A percentile compares a stretch with the other conserved stretches of the same genome.
phyloP scores from a whole-genome alignment of 2,113 vertebrate genomes.

The Melanerpes formicivorus region DNA sequence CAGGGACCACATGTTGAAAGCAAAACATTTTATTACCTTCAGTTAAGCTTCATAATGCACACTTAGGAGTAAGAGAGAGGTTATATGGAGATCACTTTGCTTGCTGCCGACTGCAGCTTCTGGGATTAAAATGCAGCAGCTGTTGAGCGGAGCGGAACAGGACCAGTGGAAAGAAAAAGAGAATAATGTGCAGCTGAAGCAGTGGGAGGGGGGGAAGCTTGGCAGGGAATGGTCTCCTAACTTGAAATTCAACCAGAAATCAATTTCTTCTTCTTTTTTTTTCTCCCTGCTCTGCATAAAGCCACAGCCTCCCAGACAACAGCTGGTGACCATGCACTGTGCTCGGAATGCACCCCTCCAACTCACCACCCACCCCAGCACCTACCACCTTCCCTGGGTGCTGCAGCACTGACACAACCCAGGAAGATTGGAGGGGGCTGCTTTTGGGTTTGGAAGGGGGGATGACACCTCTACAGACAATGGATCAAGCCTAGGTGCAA shows the following conservation, averaged over 20 bases:
- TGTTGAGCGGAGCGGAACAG: background rate
- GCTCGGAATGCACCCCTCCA: background rate
- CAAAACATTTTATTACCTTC: slow-evolving; percentile 49
- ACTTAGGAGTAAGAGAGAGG: slow-evolving; percentile 15
- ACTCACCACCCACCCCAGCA: background rate
- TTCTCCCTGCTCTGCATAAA: background rate
- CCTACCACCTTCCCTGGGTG: fast-evolving
- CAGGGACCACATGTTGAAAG: slow-evolving; percentile 46
- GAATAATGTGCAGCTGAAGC: background rate
- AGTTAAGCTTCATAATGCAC: slow-evolving; percentile 52
- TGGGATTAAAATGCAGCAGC: slow-evolving; percentile 53
- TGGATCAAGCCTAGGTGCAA: background rate
- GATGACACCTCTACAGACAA: fast-evolving
- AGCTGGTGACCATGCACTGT: background rate
- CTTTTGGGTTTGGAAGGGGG: background rate
- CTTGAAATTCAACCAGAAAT: slow-evolving; percentile 27
- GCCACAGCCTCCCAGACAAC: background rate
- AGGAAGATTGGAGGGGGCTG: fast-evolving
- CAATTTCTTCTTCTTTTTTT: background rate
- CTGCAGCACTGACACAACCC: fast-evolving
- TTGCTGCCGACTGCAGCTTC: slow-evolving; percentile 40
- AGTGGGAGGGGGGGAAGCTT: background rate
- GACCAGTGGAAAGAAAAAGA: background rate
- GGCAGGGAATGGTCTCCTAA: background rate
- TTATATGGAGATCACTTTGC: slow-evolving; percentile 52